Percentiles rank a stretch among this genome's conserved stretches.
phyloP scores from a whole-genome alignment of 2,797 vertebrate species.

The Tapirus indicus region DNA sequence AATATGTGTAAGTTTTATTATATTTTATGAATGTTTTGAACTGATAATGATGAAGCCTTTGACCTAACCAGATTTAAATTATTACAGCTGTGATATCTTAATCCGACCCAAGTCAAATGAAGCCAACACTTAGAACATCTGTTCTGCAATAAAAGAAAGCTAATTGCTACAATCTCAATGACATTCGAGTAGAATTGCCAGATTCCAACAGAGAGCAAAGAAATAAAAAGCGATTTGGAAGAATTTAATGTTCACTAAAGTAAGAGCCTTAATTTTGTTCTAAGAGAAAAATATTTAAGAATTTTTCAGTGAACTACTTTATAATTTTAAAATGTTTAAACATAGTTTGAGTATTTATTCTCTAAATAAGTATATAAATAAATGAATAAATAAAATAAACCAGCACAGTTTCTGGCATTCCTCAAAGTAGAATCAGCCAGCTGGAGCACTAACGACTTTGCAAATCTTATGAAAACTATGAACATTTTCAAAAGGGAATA shows the following conservation, averaged over 20 bases:
- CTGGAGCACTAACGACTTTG: not conserved
- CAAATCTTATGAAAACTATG: not conserved
- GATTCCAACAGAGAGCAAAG: conserved; percentile 19
- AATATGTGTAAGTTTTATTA: not conserved
- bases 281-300: conserved; percentile 35
- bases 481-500: not conserved
- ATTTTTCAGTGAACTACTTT: not conserved
- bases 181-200: conserved; percentile 55
- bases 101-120: conserved; percentile 29
- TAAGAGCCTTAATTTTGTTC: not conserved
- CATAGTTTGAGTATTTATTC: not conserved
- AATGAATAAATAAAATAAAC: not conserved
- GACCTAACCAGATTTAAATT: conserved; percentile 61
- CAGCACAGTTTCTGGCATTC: not conserved
- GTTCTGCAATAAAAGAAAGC: conserved; percentile 66
- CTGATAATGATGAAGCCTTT: conserved; percentile 12
- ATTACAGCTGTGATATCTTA: conserved; percentile 73
- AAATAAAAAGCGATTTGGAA: not conserved
- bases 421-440: not conserved
- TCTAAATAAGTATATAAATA: not conserved
- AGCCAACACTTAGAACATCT: conserved; percentile 76
- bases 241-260: conserved; percentile 13
- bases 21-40: conserved; percentile 53
- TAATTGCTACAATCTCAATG: conserved; percentile 65
- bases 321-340: not conserved